A percentile compares a stretch with the other conserved stretches of the same genome.
Evolutionary conservation across 2,888 invertebrate species (phyloP).

Genomic region (Harpagoxenus sublaevis): DNA sequence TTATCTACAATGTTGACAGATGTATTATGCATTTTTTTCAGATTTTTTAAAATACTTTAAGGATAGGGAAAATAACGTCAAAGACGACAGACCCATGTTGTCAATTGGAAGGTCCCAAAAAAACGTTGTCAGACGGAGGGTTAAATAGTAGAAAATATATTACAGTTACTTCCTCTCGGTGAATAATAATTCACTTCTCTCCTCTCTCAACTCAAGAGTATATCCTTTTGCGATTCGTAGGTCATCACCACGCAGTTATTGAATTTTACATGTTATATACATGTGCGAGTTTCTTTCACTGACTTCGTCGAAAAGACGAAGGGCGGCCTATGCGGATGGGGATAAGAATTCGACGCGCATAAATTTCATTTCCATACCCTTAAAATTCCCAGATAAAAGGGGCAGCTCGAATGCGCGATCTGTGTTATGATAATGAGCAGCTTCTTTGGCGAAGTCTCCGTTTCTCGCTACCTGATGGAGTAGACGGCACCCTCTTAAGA

Average conservation of each 20-base stretch:
- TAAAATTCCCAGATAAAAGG: conserved; percentile 77
- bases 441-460: conserved; percentile 63
- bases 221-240: conserved; percentile 31
- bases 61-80: too few relatives aligned
- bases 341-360: conserved; percentile 65
- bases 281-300: conserved; percentile 42
- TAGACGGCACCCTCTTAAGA: conserved; percentile 62
- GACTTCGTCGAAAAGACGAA: conserved; percentile 42
- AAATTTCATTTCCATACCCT: conserved; percentile 77
- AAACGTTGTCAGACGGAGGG: too few relatives aligned
- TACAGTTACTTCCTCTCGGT: neutral
- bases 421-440: conserved; percentile 80
- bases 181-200: neutral
- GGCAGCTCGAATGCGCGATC: conserved; percentile 79
- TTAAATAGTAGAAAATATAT: conserved; percentile 2
- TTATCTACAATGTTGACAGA: too few relatives aligned
- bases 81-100: too few relatives aligned
- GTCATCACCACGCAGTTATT: conserved; percentile 37
- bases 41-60: too few relatives aligned
- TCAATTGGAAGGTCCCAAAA: too few relatives aligned
- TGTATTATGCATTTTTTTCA: too few relatives aligned
- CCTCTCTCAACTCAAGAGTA: conserved; percentile 1
- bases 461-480: conserved; percentile 57
- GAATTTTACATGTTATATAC: conserved; percentile 44
- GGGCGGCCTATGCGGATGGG: conserved; percentile 30